phyloP scores from a whole-genome alignment of 2,888 invertebrate species.

The Enchytraeus crypticus region DNA sequence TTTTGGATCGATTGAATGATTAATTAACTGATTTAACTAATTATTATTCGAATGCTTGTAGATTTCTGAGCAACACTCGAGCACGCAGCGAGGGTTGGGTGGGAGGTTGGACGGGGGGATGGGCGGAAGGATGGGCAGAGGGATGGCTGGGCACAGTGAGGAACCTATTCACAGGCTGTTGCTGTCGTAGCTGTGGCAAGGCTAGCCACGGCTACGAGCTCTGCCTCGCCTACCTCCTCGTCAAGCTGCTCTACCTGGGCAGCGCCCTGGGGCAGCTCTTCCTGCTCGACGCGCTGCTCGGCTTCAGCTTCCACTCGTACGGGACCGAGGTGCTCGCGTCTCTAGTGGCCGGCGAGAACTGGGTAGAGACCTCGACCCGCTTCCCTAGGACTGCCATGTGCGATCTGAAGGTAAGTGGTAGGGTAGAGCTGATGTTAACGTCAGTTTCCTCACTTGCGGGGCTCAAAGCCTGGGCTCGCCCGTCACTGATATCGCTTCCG shows the following conservation, averaged over 20 bases:
- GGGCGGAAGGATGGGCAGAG: not conserved
- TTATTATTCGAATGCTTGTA: no score
- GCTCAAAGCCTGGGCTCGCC: no score
- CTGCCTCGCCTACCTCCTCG: conserved; percentile 8
- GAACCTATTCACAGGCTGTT: not conserved
- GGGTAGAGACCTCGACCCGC: not conserved
- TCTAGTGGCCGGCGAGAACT: not conserved
- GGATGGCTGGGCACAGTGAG: conserved; percentile 10
- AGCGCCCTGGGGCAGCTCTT: conserved; percentile 12
- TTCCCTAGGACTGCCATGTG: conserved; percentile 17
- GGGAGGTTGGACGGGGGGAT: no score
- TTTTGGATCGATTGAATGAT: no score
- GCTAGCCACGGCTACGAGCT: conserved; percentile 7
- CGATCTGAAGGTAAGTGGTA: conserved; percentile 11
- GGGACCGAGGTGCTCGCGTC: conserved; percentile 6
- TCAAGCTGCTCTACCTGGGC: conserved; percentile 15
- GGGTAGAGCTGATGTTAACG: no score
- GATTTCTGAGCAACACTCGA: no score
- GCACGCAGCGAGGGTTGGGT: no score
- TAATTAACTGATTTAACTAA: no score
- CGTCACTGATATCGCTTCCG: no score
- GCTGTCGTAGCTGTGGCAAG: conserved; percentile 3
- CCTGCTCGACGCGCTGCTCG: conserved; percentile 8
- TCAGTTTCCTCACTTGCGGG: no score
- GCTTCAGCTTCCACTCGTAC: conserved; percentile 2